These are phyloP conservation scores for Epinotia nisella DNA, from an alignment of 2,888 invertebrate species.

Conservation along the genomic window DNA sequence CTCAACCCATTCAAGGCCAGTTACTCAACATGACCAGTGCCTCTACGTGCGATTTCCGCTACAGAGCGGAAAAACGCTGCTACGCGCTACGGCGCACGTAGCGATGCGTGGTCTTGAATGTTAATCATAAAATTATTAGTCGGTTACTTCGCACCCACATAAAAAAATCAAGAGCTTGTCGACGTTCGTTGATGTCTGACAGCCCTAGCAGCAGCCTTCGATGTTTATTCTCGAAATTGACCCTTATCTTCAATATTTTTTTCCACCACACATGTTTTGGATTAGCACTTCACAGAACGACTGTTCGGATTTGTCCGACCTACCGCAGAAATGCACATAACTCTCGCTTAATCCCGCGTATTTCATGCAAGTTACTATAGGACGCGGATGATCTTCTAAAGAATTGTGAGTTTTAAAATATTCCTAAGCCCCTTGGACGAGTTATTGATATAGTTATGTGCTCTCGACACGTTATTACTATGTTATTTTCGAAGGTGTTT, in stretches of 20 bases:
- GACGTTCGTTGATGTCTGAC: constrained; percentile 11
- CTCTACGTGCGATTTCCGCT: too few species aligned
- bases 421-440: constrained; percentile 47
- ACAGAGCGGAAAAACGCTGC: too few species aligned
- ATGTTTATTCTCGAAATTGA: constrained; percentile 77
- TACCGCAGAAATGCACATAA: constrained; percentile 77
- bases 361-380: constrained; percentile 72
- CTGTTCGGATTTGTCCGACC: constrained; percentile 62
- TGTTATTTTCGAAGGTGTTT: constrained; percentile 41
- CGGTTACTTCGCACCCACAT: neutral
- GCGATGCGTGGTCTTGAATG: too few species aligned
- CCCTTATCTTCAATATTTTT: constrained; percentile 77
- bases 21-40: too few species aligned
- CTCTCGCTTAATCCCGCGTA: constrained; percentile 75
- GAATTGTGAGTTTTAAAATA: constrained; percentile 50
- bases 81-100: too few species aligned
- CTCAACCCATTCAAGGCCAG: too few species aligned
- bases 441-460: constrained; percentile 47
- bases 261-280: constrained; percentile 81
- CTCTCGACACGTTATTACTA: constrained; percentile 38
- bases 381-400: constrained; percentile 64
- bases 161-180: constrained; percentile 1
- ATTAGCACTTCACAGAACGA: constrained; percentile 81
- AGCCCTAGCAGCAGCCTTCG: constrained; percentile 48
- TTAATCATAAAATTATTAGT: too few species aligned